Base-by-base conservation (phyloP, 2,888 invertebrate genomes). In the Unio delphinus region DNA sequence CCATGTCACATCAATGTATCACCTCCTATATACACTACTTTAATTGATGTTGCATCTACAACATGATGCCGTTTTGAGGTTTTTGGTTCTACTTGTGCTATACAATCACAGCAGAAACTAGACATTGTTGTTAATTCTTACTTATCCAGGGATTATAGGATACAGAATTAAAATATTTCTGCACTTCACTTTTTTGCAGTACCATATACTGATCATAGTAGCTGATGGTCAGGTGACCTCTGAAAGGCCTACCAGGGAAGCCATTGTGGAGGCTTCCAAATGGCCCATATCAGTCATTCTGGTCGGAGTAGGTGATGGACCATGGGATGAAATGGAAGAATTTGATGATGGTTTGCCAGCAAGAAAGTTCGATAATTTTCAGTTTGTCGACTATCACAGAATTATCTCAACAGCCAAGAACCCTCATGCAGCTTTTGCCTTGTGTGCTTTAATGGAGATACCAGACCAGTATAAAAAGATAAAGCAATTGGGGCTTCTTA, bases 271-370 rank as follows among this genome's bases (percentile, higher is more conserved):
- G 58, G 92, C 92, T 4, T 91, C 91, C 56, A 86, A 88, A 70
- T 90, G 88, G 78, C 91, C 92, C 4, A 83, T 92, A 28, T 91
- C 91, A 3, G 91, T 92, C 67, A 89, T 92, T 66, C 89, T 91
- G 69, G 90, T 92, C 1, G 92, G 92, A 0, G 91, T 92, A 8
- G 92, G 92, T 20, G 92, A 91, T 78, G 92, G 91, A 20, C 92
- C 92, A 0, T 92, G 91, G 91, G 90, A 91, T 56, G 90, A 90
- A 84, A 91, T 91, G 91, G 87, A 89, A 62, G 90, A 91, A 65
- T 92, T 91, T 82, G 92, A 92, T 80, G 91, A 92, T 72, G 86
- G 88, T 3, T 82, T 92, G 20, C 91, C 91, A 4, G 85, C 88
- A 69, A 83, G 92, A 62, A 88, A 90, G 64, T 92, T 91, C 89